Percentiles rank a stretch among this genome's conserved stretches.
These are phyloP conservation scores for Neosilurus mollespiculum DNA, from an alignment of 2,797 vertebrate species.

Conservation along the genomic window DNA sequence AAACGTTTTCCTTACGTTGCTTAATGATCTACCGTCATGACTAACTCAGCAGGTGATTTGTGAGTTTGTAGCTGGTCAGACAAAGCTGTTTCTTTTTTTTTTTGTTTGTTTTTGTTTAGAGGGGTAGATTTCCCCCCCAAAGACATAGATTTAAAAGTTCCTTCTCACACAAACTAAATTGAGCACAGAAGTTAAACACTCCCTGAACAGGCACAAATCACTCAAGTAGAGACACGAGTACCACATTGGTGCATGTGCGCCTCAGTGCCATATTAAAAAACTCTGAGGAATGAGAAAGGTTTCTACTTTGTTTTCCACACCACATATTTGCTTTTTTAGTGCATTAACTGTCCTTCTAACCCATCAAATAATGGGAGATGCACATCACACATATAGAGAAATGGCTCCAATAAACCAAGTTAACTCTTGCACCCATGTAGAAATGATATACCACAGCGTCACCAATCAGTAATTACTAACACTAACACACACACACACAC, in stretches of 20 bases:
- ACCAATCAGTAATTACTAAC: slow-evolving; percentile 16
- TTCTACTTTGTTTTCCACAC: background rate
- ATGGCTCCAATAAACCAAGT: background rate
- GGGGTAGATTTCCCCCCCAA: background rate
- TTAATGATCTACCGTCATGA: background rate
- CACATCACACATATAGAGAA: background rate
- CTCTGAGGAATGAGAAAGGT: background rate
- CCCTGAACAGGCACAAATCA: background rate
- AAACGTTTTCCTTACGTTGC: background rate
- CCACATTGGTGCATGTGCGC: background rate
- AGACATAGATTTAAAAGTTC: background rate
- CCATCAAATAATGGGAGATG: background rate
- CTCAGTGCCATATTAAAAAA: background rate
- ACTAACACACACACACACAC: slow-evolving; percentile 11
- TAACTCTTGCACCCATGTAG: background rate
- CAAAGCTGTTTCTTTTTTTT: background rate
- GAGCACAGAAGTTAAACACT: background rate
- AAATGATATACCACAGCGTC: slow-evolving; percentile 14
- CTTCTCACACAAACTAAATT: background rate
- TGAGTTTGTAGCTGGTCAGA: background rate
- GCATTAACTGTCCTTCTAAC: background rate
- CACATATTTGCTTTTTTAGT: background rate
- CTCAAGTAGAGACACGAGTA: background rate
- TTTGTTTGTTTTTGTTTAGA: background rate
- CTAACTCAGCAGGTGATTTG: background rate